A percentile compares a stretch with the other conserved stretches of the same genome.
These are phyloP conservation scores for Proteles cristata DNA, from an alignment of 2,113 vertebrate species.

Conservation along the genomic window DNA sequence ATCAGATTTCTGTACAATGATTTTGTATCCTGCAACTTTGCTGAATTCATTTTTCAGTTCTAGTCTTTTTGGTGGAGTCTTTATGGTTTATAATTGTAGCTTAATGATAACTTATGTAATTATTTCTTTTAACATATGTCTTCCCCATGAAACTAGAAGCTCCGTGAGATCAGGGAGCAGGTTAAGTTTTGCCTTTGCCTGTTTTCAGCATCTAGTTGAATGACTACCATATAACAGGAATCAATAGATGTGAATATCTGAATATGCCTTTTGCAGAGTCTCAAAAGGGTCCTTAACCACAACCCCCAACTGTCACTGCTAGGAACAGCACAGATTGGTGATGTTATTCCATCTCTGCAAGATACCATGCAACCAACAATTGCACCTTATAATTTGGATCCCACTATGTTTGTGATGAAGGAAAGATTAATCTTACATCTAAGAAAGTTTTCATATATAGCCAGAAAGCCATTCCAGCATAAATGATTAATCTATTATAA, in stretches of 20 bases:
- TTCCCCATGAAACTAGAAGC: conserved; percentile 14
- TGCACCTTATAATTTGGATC: conserved; percentile 32
- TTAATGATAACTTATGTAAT: background rate
- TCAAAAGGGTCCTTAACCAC: background rate
- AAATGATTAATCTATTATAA: conserved; percentile 18
- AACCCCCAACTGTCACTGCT: background rate
- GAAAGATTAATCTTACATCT: conserved; percentile 21
- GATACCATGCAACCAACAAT: background rate
- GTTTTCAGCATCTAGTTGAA: background rate
- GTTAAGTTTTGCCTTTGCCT: background rate
- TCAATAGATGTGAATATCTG: conserved; percentile 3
- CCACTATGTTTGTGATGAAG: background rate
- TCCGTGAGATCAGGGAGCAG: background rate
- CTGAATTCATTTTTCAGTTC: background rate
- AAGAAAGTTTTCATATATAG: conserved; percentile 53
- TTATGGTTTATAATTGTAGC: background rate
- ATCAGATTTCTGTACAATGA: background rate
- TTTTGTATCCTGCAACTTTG: background rate
- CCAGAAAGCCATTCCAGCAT: conserved; percentile 37
- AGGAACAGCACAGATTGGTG: background rate
- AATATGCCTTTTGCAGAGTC: background rate
- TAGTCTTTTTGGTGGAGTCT: background rate
- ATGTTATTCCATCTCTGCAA: conserved; percentile 10
- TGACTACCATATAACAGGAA: background rate
- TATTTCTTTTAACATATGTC: conserved; percentile 23